Evolutionary conservation across 2,888 invertebrate genomes (phyloP).

Genomic region (Dicycla oo): DNA sequence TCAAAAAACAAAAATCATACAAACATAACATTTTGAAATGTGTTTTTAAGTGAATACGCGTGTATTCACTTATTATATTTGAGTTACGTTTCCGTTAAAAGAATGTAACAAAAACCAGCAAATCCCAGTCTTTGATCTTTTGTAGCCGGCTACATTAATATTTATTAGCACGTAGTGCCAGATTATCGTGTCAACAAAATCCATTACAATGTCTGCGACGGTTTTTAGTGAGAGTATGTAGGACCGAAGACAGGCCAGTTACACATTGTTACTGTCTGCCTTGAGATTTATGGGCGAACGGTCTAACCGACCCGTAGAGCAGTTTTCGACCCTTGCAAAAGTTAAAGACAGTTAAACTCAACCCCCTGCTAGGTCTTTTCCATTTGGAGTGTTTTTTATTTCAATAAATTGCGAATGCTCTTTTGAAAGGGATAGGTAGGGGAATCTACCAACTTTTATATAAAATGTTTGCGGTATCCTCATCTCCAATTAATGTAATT

Average conservation of each 20-base stretch:
- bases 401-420: constrained; percentile 55
- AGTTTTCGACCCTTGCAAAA: constrained; percentile 70
- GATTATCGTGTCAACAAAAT: constrained; percentile 64
- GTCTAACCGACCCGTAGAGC: constrained; percentile 65
- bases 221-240: constrained; percentile 62
- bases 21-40: background rate
- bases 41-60: background rate
- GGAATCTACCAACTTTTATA: background rate
- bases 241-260: constrained; percentile 68
- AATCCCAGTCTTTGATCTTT: constrained; percentile 11
- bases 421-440: constrained; percentile 26
- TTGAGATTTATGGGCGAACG: constrained; percentile 72
- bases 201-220: constrained; percentile 66
- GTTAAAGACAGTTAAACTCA: constrained; percentile 72
- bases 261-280: constrained; percentile 75
- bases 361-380: constrained; percentile 58
- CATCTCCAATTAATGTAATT: background rate
- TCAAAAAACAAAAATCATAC: background rate
- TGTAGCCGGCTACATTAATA: constrained; percentile 38
- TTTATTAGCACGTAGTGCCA: constrained; percentile 50
- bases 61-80: background rate
- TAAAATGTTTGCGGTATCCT: constrained; percentile 1
- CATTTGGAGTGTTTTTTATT: constrained; percentile 69
- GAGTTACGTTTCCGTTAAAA: background rate
- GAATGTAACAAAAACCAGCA: background rate